Evolutionary conservation across 2,113 vertebrate species (phyloP).

Genomic region (Ptyas mucosa): DNA sequence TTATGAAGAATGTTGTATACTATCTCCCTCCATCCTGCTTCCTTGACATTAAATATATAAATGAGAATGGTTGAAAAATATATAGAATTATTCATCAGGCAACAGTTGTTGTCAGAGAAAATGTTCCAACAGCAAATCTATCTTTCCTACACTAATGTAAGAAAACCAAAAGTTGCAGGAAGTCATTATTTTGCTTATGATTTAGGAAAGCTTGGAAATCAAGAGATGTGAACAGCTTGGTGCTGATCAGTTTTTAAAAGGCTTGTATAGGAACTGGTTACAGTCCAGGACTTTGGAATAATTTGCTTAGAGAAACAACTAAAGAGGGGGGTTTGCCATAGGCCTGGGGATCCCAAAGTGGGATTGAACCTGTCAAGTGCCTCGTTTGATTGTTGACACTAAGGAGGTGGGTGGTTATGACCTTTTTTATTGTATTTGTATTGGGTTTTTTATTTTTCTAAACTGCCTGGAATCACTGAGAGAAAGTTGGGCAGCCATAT

Average conservation of each 20-base stretch:
- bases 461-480: not conserved
- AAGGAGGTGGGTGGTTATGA: not conserved
- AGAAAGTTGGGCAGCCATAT: not conserved
- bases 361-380: not conserved
- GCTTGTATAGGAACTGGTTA: constrained; percentile 20
- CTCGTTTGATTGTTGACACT: not conserved
- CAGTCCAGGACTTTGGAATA: not conserved
- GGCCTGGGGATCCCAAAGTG: not conserved
- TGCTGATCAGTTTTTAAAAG: not conserved
- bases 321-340: not conserved
- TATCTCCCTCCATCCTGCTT: constrained; percentile 45
- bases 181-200: constrained; percentile 2
- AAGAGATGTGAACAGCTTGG: not conserved
- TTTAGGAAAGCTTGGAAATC: not conserved
- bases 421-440: not conserved
- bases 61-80: constrained; percentile 41
- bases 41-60: constrained; percentile 44
- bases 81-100: constrained; percentile 43
- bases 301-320: not conserved
- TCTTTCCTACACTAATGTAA: constrained; percentile 48
- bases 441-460: not conserved
- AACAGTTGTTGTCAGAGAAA: constrained; percentile 40
- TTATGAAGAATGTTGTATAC: constrained; percentile 33
- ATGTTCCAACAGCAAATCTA: constrained; percentile 36
- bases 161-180: constrained; percentile 6